Evolutionary conservation across 2,113 vertebrate genomes (phyloP).

Genomic region (Promerops cafer): DNA sequence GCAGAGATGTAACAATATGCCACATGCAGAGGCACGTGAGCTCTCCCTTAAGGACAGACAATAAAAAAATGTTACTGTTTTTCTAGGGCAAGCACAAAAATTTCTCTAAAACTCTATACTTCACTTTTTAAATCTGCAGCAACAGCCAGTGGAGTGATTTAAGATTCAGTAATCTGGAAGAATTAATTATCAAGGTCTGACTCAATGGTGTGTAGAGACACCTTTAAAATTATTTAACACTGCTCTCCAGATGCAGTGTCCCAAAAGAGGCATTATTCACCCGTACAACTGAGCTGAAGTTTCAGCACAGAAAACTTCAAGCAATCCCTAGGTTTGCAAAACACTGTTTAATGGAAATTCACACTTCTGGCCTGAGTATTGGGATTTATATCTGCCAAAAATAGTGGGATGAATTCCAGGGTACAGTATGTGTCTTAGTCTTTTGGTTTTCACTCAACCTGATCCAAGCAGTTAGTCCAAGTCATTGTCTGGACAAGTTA

Average conservation of each 20-base stretch:
- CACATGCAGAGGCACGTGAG: not conserved
- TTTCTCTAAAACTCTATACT: not conserved
- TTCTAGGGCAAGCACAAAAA: not conserved
- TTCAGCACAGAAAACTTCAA: not conserved
- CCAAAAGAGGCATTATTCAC: not conserved
- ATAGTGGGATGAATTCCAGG: not conserved
- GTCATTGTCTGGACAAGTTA: not conserved
- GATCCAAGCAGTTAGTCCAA: not conserved
- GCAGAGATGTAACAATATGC: fast-evolving
- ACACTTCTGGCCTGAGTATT: not conserved
- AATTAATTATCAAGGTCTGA: not conserved
- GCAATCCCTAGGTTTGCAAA: not conserved
- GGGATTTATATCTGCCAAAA: not conserved
- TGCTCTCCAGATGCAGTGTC: not conserved
- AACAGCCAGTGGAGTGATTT: not conserved
- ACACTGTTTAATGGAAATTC: not conserved
- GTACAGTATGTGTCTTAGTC: not conserved
- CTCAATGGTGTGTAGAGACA: not conserved
- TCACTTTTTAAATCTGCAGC: not conserved
- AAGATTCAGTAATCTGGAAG: not conserved
- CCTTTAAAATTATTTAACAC: not conserved
- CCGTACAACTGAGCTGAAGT: not conserved
- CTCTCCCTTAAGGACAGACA: not conserved
- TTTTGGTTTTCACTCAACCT: not conserved
- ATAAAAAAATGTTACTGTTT: not conserved